A percentile compares a stretch with the other conserved stretches of the same genome.
phyloP scores from a whole-genome alignment of 37 sponge, comb jelly and placozoan species.

The Aphrocallistes beatrix region DNA sequence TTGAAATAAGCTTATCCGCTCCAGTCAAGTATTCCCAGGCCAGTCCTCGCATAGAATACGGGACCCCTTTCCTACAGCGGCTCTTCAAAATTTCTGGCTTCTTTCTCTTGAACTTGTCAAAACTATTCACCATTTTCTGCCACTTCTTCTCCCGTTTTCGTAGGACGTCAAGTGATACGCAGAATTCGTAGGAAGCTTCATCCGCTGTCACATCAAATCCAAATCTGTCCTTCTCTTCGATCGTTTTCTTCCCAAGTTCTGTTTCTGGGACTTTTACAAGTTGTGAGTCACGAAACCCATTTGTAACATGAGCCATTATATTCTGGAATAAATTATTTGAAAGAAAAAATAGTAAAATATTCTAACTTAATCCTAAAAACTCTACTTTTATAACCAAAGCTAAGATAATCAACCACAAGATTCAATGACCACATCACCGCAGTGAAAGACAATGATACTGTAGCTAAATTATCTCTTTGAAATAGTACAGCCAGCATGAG shows the following conservation, averaged over 20 bases:
- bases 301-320: too few relatives aligned
- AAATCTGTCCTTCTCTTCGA: background rate
- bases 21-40: constrained; percentile 74
- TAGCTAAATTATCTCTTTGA: too few relatives aligned
- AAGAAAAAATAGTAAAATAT: too few relatives aligned
- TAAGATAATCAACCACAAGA: too few relatives aligned
- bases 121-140: background rate
- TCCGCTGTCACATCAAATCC: background rate
- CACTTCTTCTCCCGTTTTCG: background rate
- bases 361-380: too few relatives aligned
- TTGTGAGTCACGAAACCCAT: background rate
- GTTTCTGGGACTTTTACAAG: background rate
- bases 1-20: constrained; percentile 38
- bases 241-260: background rate
- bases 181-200: background rate
- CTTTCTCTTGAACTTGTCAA: background rate
- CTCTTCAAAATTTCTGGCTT: constrained; percentile 35
- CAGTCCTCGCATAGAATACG: constrained; percentile 68
- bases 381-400: too few relatives aligned
- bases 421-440: too few relatives aligned
- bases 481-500: too few relatives aligned
- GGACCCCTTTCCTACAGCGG: constrained; percentile 90
- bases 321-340: too few relatives aligned
- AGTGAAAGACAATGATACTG: too few relatives aligned
- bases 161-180: background rate